Evolutionary conservation across 2,888 invertebrate genomes (phyloP).

Genomic region (Schrankia costaestrigalis): DNA sequence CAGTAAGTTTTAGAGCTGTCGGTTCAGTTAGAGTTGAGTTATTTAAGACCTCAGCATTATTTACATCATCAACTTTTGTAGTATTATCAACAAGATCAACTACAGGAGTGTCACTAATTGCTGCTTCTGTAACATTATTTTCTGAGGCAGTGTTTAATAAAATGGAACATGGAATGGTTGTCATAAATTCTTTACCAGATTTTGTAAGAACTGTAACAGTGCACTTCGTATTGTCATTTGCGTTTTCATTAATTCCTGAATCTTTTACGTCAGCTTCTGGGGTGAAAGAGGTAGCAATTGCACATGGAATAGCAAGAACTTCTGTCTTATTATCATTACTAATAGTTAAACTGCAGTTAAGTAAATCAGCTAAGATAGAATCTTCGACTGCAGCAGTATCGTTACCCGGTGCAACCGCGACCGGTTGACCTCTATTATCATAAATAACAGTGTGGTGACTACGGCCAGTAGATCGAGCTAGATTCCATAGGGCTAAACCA

Average conservation of each 20-base stretch:
- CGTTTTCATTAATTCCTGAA: conserved; percentile 39
- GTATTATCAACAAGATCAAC: conserved; percentile 23
- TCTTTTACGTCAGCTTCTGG: conserved; percentile 70
- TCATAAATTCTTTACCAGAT: conserved; percentile 64
- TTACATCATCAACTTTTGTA: conserved; percentile 1
- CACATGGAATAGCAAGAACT: conserved; percentile 72
- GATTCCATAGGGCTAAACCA: conserved; percentile 75
- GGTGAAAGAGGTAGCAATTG: conserved; percentile 74
- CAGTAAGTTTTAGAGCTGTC: conserved; percentile 40
- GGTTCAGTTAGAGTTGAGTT: conserved; percentile 37
- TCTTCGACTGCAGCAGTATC: conserved; percentile 51
- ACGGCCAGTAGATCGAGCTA: conserved; percentile 69
- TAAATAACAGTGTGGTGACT: conserved; percentile 71
- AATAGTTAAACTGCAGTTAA: conserved; percentile 72
- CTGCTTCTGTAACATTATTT: conserved; percentile 73
- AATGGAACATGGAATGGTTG: conserved; percentile 73
- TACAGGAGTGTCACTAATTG: conserved; percentile 31
- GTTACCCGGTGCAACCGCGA: conserved; percentile 64
- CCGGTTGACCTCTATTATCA: conserved; percentile 71
- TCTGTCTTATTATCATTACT: conserved; percentile 61
- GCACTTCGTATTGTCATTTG: conserved; percentile 66
- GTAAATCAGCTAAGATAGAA: conserved; percentile 64
- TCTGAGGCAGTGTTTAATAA: conserved; percentile 69
- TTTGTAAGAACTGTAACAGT: conserved; percentile 69
- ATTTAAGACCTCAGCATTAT: conserved; percentile 12